Evolutionary conservation across 2,888 invertebrate species (phyloP).

Genomic region (Drosophila infuscata): DNA sequence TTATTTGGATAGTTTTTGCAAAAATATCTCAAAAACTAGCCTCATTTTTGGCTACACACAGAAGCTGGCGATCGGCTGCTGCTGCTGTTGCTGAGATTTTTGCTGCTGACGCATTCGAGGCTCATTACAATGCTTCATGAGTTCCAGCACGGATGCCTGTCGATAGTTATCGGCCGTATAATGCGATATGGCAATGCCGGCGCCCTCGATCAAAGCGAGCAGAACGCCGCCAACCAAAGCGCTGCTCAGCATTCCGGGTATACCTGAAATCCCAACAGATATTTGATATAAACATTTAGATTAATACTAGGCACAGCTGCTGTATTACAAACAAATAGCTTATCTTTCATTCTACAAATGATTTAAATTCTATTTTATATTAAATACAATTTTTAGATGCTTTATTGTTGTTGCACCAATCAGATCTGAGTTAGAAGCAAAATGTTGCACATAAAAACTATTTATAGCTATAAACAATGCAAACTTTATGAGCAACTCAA

Average conservation of each 20-base stretch:
- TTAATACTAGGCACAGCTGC: neutral
- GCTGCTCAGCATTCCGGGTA: constrained; percentile 59
- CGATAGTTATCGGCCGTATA: constrained; percentile 58
- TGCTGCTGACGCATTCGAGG: constrained; percentile 33
- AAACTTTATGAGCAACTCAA: neutral
- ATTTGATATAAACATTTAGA: neutral
- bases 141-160: constrained; percentile 57
- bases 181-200: constrained; percentile 56
- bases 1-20: neutral
- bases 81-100: constrained; percentile 16
- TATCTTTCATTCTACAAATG: neutral
- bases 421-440: neutral
- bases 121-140: constrained; percentile 49
- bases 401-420: neutral
- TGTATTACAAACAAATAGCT: neutral
- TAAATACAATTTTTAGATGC: neutral
- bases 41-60: constrained; percentile 22
- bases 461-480: neutral
- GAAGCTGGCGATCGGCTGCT: constrained; percentile 24
- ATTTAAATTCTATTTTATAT: neutral
- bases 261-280: constrained; percentile 26
- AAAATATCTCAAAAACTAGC: constrained; percentile 20
- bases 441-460: neutral
- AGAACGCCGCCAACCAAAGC: constrained; percentile 64
- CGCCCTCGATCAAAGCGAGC: constrained; percentile 63